Evolutionary conservation across 1,140 invertebrate species (phyloP), one percentile per base, ranked within the genome.

Genomic region (Schmidtea mediterranea): DNA sequence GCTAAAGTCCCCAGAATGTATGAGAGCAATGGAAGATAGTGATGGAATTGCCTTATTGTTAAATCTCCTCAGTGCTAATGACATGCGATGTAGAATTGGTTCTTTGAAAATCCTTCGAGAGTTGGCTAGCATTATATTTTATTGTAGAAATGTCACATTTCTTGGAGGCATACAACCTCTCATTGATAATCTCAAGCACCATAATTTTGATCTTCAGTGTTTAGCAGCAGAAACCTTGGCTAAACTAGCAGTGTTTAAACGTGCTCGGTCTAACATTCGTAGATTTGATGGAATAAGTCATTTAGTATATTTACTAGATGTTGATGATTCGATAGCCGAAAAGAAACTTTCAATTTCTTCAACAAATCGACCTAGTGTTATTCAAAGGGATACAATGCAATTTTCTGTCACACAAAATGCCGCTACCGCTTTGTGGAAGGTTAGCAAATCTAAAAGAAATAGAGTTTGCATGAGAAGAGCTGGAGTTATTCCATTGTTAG

Each of bases 41-140:
- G 82, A 81, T 1, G 83, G 83, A 1, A 66, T 90, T 3, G 82
- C 89, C 62, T 73, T 89, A 0, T 63, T 92, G 0, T 79, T 90
- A 0, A 92, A 92, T 63, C 73, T 90, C 6, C 65, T 92, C 16
- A 82, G 89, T 62, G 71, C 82, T 1, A 75, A 77, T 53, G 80
- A 86, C 57, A 69, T 80, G 38, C 81, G 83, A 57, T 87, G 82
- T 62, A 80, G 72, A 62, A 72, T 82, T 54, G 81, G 80, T n/a
- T 72, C 80, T 0, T 60, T 86, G 16, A 74, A 75, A 40, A 78
- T 86, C 9, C 61, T 89, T 2, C 72, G 74, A 52, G 75, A 78
- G 58, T 76, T 87, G 37, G 76, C 78, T 0, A 66, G 72, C 10
- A 80, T 78, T 56, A 69, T 71, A 24, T 78, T 81, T 52, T 80